These are phyloP conservation scores for Petrocephalus sullivani DNA, from an alignment of 2,797 vertebrate genomes.

Conservation along the genomic window DNA sequence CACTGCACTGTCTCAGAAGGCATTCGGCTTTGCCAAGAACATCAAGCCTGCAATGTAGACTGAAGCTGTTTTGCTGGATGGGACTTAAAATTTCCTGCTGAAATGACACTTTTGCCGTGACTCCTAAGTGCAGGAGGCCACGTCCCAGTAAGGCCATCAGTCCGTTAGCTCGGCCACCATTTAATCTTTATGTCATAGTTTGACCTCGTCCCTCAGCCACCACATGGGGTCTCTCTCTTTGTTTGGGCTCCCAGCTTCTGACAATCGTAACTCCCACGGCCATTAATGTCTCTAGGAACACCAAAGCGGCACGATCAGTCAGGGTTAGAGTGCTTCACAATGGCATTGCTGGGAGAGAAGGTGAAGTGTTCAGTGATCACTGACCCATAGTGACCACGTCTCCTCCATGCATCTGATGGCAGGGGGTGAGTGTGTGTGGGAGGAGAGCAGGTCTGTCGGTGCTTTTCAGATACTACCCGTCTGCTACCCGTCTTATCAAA, in stretches of 20 bases:
- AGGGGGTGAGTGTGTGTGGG: not conserved
- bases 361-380: constrained; percentile 43
- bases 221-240: constrained; percentile 15
- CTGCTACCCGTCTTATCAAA: not conserved
- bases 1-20: not conserved
- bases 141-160: no score
- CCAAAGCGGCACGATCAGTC: constrained; percentile 1
- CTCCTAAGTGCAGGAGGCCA: not conserved
- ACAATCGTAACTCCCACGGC: constrained; percentile 9
- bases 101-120: not conserved
- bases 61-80: not conserved
- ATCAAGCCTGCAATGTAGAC: not conserved
- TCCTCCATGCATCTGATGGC: constrained; percentile 13
- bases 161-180: not conserved
- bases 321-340: constrained; percentile 33
- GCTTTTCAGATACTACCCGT: not conserved
- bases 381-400: constrained; percentile 33
- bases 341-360: constrained; percentile 41
- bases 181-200: constrained; percentile 10
- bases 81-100: not conserved
- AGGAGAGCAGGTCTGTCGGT: not conserved
- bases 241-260: constrained; percentile 21
- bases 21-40: not conserved
- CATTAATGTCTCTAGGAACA: constrained; percentile 25
- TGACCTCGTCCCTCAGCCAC: constrained; percentile 10